Evolutionary conservation across 1,140 invertebrate species (phyloP).

Genomic region (Sinella curviseta): DNA sequence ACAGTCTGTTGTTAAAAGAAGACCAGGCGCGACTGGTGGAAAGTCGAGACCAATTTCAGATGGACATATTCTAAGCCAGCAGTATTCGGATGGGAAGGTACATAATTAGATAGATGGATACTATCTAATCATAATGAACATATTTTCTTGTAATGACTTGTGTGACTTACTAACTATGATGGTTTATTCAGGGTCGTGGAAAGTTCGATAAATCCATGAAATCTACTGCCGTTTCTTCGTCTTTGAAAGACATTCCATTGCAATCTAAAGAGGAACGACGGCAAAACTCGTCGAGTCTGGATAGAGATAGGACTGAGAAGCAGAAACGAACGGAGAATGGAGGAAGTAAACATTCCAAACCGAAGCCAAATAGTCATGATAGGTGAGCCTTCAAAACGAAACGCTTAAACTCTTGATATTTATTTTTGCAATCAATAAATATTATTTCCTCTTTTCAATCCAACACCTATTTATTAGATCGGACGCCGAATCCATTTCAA

Average conservation of each 20-base stretch:
- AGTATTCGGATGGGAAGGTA: background rate
- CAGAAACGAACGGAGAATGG: conserved; percentile 40
- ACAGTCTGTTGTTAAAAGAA: conserved; percentile 2
- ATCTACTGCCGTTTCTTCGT: conserved; percentile 36
- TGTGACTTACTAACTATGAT: background rate
- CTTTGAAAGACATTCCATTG: conserved; percentile 44
- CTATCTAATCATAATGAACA: too few relatives aligned
- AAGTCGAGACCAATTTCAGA: conserved; percentile 46
- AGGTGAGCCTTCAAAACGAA: background rate
- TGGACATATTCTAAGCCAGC: conserved; percentile 35
- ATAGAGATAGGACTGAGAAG: conserved; percentile 40
- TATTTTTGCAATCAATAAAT: background rate
- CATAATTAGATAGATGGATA: background rate
- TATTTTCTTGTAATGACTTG: background rate
- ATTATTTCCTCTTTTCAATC: background rate
- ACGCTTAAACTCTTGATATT: too few relatives aligned
- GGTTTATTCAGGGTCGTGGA: conserved; percentile 25
- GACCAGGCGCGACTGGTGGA: conserved; percentile 13
- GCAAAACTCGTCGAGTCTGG: conserved; percentile 41
- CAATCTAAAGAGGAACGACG: conserved; percentile 35
- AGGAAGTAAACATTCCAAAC: conserved; percentile 5
- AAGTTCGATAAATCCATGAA: conserved; percentile 36
- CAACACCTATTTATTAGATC: conserved; percentile 55
- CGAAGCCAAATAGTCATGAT: conserved; percentile 35
- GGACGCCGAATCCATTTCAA: conserved; percentile 79